phyloP scores from a whole-genome alignment of 2,113 vertebrate species.

The Tiliqua scincoides region DNA sequence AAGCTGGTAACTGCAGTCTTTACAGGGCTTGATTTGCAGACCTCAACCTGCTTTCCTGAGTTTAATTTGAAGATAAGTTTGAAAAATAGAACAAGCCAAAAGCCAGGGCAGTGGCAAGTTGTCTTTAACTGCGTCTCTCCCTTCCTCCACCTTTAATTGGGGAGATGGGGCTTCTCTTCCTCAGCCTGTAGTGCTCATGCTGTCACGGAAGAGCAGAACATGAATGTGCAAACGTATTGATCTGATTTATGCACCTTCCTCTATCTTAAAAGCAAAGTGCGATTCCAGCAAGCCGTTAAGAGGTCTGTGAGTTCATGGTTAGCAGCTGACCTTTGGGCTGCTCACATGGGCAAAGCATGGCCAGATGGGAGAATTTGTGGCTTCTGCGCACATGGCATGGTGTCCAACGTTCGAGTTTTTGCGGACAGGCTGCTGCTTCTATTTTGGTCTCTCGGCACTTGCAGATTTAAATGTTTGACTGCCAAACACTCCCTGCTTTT shows the following conservation, averaged over 20 bases:
- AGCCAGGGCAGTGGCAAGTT: neutral
- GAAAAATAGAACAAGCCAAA: conserved; percentile 1
- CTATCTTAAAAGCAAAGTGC: neutral
- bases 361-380: neutral
- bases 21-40: neutral
- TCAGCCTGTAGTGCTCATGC: neutral
- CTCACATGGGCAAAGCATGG: neutral
- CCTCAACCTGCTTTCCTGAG: neutral
- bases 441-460: conserved; percentile 13
- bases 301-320: neutral
- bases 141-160: neutral
- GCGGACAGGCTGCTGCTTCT: conserved; percentile 28
- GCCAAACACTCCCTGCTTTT: too few species aligned
- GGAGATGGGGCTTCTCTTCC: neutral
- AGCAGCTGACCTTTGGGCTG: neutral
- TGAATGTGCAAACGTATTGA: neutral
- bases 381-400: neutral
- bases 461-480: neutral
- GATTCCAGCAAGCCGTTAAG: neutral
- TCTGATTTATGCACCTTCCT: neutral
- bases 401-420: conserved; percentile 7
- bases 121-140: neutral
- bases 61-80: neutral
- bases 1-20: neutral
- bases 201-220: neutral